Evolutionary conservation across 1,140 invertebrate species (phyloP).

Genomic region (Bemisia tabaci): DNA sequence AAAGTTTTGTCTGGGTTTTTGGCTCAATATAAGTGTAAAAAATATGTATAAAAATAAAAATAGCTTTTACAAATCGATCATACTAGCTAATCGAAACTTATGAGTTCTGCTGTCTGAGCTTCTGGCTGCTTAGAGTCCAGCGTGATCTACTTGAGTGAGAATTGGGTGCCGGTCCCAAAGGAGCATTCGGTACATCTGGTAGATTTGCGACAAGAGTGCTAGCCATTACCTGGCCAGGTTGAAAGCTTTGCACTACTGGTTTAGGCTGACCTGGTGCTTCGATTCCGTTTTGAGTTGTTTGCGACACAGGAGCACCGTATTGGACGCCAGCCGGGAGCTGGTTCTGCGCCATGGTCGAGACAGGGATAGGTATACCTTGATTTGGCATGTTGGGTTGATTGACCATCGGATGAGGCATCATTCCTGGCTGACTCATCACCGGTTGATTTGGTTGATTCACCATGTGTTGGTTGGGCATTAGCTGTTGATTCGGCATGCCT

Average conservation of each 20-base stretch:
- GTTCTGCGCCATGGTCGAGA: conserved; percentile 1
- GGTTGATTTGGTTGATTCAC: conserved; percentile 1
- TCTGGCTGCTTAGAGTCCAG: conserved; percentile 8
- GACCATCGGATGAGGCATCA: background rate
- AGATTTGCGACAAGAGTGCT: background rate
- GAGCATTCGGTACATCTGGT: background rate
- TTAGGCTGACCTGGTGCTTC: background rate
- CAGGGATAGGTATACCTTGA: too few relatives aligned
- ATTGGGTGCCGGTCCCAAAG: background rate
- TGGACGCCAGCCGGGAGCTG: background rate
- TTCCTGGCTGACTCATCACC: conserved; percentile 8
- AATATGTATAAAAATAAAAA: too few relatives aligned
- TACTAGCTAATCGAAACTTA: conserved; percentile 10
- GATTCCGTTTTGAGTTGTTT: background rate
- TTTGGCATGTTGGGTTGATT: background rate
- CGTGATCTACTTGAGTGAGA: conserved; percentile 8
- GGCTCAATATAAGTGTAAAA: too few relatives aligned
- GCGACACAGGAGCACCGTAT: background rate
- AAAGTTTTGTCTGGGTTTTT: too few relatives aligned
- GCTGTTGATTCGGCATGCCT: background rate
- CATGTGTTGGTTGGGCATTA: background rate
- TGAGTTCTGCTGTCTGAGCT: conserved; percentile 9
- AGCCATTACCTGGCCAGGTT: background rate
- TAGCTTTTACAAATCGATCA: too few relatives aligned
- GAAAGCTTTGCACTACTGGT: background rate